Percentiles rank a stretch among this genome's conserved stretches.
Evolutionary conservation across 2,888 invertebrate genomes (phyloP).

Genomic region (Ophonus ardosiacus): DNA sequence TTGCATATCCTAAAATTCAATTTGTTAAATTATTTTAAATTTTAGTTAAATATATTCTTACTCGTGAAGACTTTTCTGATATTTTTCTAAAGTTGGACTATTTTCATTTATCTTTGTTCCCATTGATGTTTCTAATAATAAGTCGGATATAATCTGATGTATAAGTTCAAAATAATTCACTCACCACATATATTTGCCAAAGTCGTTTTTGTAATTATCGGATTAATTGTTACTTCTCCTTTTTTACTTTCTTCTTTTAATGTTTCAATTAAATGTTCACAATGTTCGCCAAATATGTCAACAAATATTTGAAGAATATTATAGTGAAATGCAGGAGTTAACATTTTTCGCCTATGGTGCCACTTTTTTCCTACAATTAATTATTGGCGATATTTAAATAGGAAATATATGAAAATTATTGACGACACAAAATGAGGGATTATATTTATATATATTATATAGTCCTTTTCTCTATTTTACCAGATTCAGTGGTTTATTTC

Average conservation of each 20-base stretch:
- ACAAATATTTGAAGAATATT: slow-evolving; percentile 78
- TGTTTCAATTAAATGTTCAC: slow-evolving; percentile 71
- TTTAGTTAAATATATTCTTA: background rate
- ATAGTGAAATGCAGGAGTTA: slow-evolving; percentile 83
- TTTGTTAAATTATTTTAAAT: background rate
- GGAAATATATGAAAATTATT: no score
- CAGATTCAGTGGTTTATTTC: no score
- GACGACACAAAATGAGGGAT: no score
- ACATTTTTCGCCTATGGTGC: slow-evolving; percentile 80
- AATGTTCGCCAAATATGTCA: slow-evolving; percentile 75
- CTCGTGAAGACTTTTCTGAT: slow-evolving; percentile 78
- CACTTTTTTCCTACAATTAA: slow-evolving; percentile 76
- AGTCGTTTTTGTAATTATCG: slow-evolving; percentile 79
- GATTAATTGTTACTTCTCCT: slow-evolving; percentile 76
- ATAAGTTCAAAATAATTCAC: background rate
- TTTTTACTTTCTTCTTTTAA: slow-evolving; percentile 70
- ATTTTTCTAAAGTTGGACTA: slow-evolving; percentile 74
- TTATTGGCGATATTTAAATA: no score
- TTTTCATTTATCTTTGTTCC: slow-evolving; percentile 80
- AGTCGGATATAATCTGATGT: background rate
- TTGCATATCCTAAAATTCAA: background rate
- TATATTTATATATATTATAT: no score
- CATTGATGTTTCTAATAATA: slow-evolving; percentile 81
- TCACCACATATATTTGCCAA: slow-evolving; percentile 84
- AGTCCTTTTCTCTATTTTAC: no score